Percentiles rank a stretch among this genome's conserved stretches.
These are phyloP conservation scores for Hyposmocoma kahamanoa DNA, from an alignment of 1,140 invertebrate species.

Conservation along the genomic window DNA sequence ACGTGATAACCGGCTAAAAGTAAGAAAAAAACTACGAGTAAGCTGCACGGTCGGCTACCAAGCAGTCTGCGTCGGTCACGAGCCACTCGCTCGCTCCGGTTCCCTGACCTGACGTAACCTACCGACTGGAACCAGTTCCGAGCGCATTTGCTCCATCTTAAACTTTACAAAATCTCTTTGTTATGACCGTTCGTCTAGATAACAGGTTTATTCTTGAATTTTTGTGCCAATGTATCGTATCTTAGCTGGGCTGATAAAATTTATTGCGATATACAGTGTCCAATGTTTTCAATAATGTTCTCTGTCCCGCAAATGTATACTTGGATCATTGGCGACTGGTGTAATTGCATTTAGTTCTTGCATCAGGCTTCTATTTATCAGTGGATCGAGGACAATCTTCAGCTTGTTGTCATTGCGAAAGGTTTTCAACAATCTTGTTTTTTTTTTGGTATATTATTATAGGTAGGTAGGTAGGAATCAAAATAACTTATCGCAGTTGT, in stretches of 20 bases:
- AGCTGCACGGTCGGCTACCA: constrained; percentile 18
- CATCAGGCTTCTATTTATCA: neutral
- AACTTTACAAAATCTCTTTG: neutral
- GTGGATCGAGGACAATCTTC: no score
- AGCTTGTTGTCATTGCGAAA: no score
- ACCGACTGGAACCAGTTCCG: constrained; percentile 12
- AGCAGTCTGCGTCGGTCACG: constrained; percentile 20
- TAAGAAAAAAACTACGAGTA: constrained; percentile 19
- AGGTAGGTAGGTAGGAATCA: no score
- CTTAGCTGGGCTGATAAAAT: neutral
- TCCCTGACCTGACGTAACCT: constrained; percentile 32
- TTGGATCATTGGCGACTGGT: neutral
- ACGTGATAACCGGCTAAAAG: no score
- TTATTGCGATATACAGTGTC: neutral
- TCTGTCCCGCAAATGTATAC: neutral
- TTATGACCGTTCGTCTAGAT: neutral
- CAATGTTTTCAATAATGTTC: neutral
- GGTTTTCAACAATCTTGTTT: no score
- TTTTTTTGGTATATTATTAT: no score
- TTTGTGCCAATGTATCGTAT: neutral
- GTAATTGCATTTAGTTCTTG: neutral
- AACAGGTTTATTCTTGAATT: neutral
- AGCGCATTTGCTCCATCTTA: constrained; percentile 5
- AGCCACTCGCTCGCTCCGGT: constrained; percentile 23
- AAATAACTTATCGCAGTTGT: no score